Evolutionary conservation across 2,113 vertebrate genomes (phyloP).

Genomic region (Motacilla tschutschensis): DNA sequence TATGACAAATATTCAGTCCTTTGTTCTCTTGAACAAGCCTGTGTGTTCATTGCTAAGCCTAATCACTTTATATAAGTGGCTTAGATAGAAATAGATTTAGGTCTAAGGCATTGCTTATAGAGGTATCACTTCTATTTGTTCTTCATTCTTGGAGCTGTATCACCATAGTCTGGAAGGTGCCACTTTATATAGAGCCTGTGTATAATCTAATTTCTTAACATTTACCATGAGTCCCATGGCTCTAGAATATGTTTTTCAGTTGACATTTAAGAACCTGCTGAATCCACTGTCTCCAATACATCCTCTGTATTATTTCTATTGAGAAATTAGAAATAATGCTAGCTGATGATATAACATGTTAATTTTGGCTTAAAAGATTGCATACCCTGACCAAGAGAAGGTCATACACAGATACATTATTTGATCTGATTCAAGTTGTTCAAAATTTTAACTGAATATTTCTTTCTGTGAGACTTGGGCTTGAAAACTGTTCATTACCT

Average conservation of each 20-base stretch:
- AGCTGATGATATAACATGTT: background rate
- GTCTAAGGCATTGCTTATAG: background rate
- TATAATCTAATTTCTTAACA: background rate
- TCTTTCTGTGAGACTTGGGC: background rate
- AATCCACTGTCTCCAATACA: background rate
- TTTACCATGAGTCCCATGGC: background rate
- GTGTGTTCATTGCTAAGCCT: slow-evolving; percentile 2
- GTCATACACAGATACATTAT: background rate
- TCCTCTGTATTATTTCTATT: background rate
- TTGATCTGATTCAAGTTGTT: background rate
- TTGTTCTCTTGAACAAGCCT: background rate
- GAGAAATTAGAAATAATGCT: background rate
- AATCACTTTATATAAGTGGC: slow-evolving; percentile 50
- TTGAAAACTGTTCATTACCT: background rate
- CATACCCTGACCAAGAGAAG: background rate
- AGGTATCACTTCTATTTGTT: slow-evolving; percentile 17
- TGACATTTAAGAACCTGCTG: background rate
- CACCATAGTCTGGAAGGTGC: background rate
- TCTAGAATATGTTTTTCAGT: background rate
- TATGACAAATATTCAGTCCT: background rate
- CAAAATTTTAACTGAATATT: background rate
- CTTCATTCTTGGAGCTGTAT: slow-evolving; percentile 4
- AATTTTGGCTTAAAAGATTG: background rate
- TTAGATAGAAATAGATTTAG: slow-evolving; percentile 55
- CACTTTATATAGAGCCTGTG: background rate